phyloP scores from a whole-genome alignment of 2,888 invertebrate species.

The Globia sparganii region DNA sequence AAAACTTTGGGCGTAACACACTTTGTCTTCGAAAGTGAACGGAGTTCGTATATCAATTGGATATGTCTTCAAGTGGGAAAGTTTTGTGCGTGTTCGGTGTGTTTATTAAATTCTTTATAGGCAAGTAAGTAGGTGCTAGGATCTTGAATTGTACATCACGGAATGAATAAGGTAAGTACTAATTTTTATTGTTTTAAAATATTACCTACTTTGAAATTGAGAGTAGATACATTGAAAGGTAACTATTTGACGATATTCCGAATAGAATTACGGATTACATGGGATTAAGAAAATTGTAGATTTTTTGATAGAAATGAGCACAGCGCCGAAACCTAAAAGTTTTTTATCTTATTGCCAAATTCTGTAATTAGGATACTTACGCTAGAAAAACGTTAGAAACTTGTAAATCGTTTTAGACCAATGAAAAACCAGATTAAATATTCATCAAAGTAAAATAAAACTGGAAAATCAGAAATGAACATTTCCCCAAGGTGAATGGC shows the following conservation, averaged over 20 bases:
- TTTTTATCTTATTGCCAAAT: background rate
- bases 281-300: background rate
- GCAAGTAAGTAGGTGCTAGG: background rate
- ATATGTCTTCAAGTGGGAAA: slow-evolving; percentile 29
- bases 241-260: background rate
- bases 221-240: background rate
- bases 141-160: slow-evolving; percentile 3
- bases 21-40: slow-evolving; percentile 49
- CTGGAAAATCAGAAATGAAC: slow-evolving; percentile 39
- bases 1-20: slow-evolving; percentile 20
- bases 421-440: slow-evolving; percentile 8
- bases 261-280: background rate
- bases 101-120: slow-evolving; percentile 39
- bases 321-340: background rate
- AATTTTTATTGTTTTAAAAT: background rate
- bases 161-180: no score
- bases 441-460: slow-evolving; percentile 19
- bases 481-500: slow-evolving; percentile 22
- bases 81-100: slow-evolving; percentile 24
- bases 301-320: background rate
- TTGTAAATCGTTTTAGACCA: background rate
- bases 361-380: background rate
- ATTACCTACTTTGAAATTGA: no score
- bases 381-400: background rate
- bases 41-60: slow-evolving; percentile 36